A percentile compares a stretch with the other conserved stretches of the same genome.
Conservation (phyloP, 2,888 invertebrate species). For the Notodonta ziczac region DNA sequence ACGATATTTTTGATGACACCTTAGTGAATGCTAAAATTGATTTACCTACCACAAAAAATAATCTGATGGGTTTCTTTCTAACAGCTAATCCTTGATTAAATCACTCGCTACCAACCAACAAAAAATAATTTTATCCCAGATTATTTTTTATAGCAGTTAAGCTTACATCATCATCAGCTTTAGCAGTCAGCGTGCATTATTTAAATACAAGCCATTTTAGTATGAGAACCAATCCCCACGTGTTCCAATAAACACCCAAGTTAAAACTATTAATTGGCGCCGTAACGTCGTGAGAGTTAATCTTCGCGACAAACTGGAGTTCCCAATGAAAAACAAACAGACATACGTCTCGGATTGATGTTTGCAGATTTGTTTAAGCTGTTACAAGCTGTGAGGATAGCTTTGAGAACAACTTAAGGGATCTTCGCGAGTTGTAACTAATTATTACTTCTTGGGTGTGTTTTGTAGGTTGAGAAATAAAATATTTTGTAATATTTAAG, state of each 20-base stretch:
- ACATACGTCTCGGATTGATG: conserved; percentile 20
- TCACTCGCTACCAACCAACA: too few relatives aligned
- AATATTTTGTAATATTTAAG: background rate
- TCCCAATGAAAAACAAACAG: conserved; percentile 40
- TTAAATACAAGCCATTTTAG: too few relatives aligned
- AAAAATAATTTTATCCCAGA: too few relatives aligned
- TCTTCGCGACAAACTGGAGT: conserved; percentile 26
- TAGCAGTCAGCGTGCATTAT: too few relatives aligned
- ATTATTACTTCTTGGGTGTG: background rate
- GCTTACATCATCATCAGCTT: too few relatives aligned
- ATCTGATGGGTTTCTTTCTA: too few relatives aligned
- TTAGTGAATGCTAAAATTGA: too few relatives aligned
- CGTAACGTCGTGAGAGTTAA: conserved; percentile 17
- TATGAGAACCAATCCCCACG: background rate
- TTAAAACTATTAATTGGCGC: conserved; percentile 16
- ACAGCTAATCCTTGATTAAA: too few relatives aligned
- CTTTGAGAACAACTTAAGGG: background rate
- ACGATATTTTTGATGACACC: too few relatives aligned
- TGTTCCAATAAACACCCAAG: background rate
- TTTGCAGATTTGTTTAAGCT: conserved; percentile 13
- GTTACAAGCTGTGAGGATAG: background rate
- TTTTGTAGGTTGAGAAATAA: background rate
- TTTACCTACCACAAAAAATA: too few relatives aligned
- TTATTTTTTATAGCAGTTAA: too few relatives aligned
- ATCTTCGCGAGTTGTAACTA: background rate